Evolutionary conservation across 1,140 invertebrate genomes (phyloP), one percentile per base, ranked within the genome.

Genomic region (Leptopilina clavipes): DNA sequence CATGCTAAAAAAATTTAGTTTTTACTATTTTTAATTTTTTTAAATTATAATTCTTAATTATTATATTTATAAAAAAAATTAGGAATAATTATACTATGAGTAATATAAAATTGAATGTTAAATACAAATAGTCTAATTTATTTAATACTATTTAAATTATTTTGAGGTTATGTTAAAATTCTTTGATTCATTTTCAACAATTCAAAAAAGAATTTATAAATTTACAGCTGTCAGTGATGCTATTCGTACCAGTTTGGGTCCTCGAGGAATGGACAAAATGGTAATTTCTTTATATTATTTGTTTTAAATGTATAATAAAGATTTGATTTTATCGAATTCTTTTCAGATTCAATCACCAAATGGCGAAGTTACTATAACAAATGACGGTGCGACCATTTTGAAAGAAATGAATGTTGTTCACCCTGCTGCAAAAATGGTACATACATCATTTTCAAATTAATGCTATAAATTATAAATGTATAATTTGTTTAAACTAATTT

Each of bases 181-280:
- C 0, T 31, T 31, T 40, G 7, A 40, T 40, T 9, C 3, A 3
- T 45, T 45, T 45, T 45, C 6, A 14, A 18, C 5, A 54, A 1
- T 19, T 54, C 7, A 59, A n/a, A 37, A 31, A 65, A 40, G 0
- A 40, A 56, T 65, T 59, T 59, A 65, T 75, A 1, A 19, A 37
- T 56, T 45, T 75, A 54, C 87, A 98, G 98, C 98, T 92, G 97
- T 99, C 72, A 96, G 97, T 79, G 97, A 99, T 97, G 98, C 98
- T 19, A 97, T 99, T 84, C 94, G 98, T 77, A 99, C 99, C 17
- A 99, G 98, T 92, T 92, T 99, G 85, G 99, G 99, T 17, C 99
- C 99, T 31, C 93, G 97, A 82, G 99, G 99, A 81, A 99, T 99
- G 99, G 99, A 99, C 87, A 99, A 99, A 94, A 99, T 99, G 98